Percentiles rank a stretch among this genome's conserved stretches.
These are phyloP conservation scores for Enteromius trimaculatus DNA, from an alignment of 2,797 vertebrate genomes.

Conservation along the genomic window DNA sequence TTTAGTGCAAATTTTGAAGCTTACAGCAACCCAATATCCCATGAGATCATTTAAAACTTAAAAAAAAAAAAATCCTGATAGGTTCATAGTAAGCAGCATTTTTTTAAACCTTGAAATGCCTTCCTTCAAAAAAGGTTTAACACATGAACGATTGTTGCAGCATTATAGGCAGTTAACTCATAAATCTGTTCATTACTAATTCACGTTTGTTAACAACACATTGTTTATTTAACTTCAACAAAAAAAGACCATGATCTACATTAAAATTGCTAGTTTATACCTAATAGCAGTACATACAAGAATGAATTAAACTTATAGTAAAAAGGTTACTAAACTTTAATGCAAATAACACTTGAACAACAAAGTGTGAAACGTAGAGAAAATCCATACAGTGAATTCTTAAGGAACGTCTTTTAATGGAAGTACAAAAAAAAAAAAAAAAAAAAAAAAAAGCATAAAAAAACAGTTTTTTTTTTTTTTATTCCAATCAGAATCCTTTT, in stretches of 20 bases:
- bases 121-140: background rate
- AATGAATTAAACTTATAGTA: background rate
- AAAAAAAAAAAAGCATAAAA: slow-evolving; percentile 54
- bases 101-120: background rate
- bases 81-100: background rate
- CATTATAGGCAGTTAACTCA: background rate
- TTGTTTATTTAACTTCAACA: background rate
- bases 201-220: background rate
- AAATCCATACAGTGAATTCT: background rate
- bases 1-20: background rate
- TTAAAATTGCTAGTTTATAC: background rate
- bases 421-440: slow-evolving; percentile 45
- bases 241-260: background rate
- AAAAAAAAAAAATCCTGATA: background rate
- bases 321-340: background rate
- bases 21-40: background rate
- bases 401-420: slow-evolving; percentile 49
- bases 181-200: slow-evolving; percentile 16
- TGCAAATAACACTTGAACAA: background rate
- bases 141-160: background rate
- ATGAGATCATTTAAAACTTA: background rate
- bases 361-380: background rate
- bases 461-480: slow-evolving; percentile 57
- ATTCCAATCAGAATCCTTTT: slow-evolving; percentile 63
- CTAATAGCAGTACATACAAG: background rate